Percentiles rank a stretch among this genome's conserved stretches.
Evolutionary conservation across 2,797 vertebrate species (phyloP).

Genomic region (Eulemur rubriventer): DNA sequence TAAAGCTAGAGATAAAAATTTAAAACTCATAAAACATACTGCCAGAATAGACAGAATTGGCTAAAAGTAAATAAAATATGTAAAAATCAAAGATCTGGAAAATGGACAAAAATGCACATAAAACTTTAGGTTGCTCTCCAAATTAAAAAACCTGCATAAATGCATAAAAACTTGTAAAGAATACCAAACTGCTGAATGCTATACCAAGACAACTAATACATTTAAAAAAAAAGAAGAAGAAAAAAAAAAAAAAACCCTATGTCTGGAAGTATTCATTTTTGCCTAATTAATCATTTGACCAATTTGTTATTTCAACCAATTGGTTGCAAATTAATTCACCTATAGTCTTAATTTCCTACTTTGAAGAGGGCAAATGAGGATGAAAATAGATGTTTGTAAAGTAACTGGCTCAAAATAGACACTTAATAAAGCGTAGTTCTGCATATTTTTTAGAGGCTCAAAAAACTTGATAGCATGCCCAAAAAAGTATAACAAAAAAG

Average conservation of each 20-base stretch:
- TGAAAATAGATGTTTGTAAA: background rate
- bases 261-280: conserved; percentile 18
- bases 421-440: background rate
- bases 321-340: background rate
- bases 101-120: background rate
- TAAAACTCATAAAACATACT: background rate
- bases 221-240: background rate
- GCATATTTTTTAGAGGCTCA: background rate
- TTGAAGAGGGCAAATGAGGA: background rate
- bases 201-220: background rate
- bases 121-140: background rate
- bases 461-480: background rate
- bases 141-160: background rate
- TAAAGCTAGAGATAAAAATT: background rate
- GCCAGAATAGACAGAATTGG: background rate
- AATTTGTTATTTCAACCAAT: background rate
- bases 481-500: background rate
- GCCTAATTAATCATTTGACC: background rate
- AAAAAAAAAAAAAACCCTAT: background rate
- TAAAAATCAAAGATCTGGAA: background rate
- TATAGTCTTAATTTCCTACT: background rate
- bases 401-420: background rate
- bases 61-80: background rate
- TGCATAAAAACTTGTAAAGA: background rate
- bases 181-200: background rate